Evolutionary conservation across 2,797 vertebrate species (phyloP).

Genomic region (Poecilia velifera): DNA sequence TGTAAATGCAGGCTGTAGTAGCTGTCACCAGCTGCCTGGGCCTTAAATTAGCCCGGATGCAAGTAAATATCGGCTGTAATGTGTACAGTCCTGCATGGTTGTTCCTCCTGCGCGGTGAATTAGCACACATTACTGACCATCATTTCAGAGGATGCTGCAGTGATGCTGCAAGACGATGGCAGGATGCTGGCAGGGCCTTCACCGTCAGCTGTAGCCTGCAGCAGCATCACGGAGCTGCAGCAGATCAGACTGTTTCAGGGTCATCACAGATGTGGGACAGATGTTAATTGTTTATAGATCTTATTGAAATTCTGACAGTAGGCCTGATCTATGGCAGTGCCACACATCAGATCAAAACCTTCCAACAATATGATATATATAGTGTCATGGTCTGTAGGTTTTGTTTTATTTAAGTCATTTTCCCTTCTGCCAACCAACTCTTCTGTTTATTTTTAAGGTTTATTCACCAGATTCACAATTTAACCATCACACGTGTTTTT

Average conservation of each 20-base stretch:
- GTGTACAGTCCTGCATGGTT: not conserved
- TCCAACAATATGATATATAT: not conserved
- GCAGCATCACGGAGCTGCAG: constrained; percentile 43
- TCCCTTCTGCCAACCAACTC: not conserved
- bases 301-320: not conserved
- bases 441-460: not conserved
- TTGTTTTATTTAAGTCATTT: not conserved
- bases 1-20: not conserved
- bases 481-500: not conserved
- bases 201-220: constrained; percentile 19
- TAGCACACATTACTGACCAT: constrained; percentile 16
- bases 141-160: constrained; percentile 54
- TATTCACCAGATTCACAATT: not conserved
- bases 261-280: constrained; percentile 40
- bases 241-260: constrained; percentile 43
- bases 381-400: not conserved
- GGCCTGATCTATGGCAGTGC: not conserved
- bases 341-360: not conserved
- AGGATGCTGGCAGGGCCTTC: constrained; percentile 37
- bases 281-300: constrained; percentile 50
- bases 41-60: not conserved
- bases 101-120: constrained; percentile 19
- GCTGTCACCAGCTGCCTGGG: not conserved
- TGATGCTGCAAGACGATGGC: constrained; percentile 54
- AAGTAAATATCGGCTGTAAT: not conserved